Percentiles rank a stretch among this genome's conserved stretches.
These are phyloP conservation scores for Conops quadrifasciatus DNA, from an alignment of 2,888 invertebrate species.

Conservation along the genomic window DNA sequence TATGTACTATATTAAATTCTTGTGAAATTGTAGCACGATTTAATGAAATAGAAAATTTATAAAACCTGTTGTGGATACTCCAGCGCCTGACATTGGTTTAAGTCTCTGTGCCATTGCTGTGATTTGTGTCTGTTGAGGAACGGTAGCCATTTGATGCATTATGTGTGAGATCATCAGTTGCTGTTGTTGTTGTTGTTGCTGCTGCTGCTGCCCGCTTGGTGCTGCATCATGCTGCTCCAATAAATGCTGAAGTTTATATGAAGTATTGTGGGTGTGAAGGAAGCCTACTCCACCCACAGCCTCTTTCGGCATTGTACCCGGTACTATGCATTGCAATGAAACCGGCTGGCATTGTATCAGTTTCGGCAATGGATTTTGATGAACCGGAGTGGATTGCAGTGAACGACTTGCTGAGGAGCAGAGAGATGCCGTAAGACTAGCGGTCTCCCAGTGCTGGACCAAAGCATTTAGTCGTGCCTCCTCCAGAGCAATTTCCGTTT, in stretches of 20 bases:
- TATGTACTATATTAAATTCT: too few species aligned
- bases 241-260: constrained; percentile 7
- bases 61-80: constrained; percentile 34
- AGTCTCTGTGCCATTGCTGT: constrained; percentile 45
- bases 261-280: constrained; percentile 9
- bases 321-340: constrained; percentile 23
- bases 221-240: constrained; percentile 25
- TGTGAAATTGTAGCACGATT: too few species aligned
- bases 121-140: constrained; percentile 46
- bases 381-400: constrained; percentile 67
- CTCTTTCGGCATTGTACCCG: background rate
- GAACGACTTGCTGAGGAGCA: constrained; percentile 69
- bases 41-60: constrained; percentile 44
- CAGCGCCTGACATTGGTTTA: constrained; percentile 32
- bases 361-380: constrained; percentile 58
- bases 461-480: constrained; percentile 74
- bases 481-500: constrained; percentile 76
- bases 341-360: constrained; percentile 40
- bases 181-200: constrained; percentile 44
- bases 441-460: constrained; percentile 80
- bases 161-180: constrained; percentile 48
- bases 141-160: constrained; percentile 48
- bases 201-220: constrained; percentile 9
- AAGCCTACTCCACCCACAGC: constrained; percentile 43
- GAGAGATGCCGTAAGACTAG: constrained; percentile 69